A percentile compares a stretch with the other conserved stretches of the same genome.
Evolutionary conservation across 1,140 invertebrate species (phyloP).

Genomic region (Lasioglossum baleicum): DNA sequence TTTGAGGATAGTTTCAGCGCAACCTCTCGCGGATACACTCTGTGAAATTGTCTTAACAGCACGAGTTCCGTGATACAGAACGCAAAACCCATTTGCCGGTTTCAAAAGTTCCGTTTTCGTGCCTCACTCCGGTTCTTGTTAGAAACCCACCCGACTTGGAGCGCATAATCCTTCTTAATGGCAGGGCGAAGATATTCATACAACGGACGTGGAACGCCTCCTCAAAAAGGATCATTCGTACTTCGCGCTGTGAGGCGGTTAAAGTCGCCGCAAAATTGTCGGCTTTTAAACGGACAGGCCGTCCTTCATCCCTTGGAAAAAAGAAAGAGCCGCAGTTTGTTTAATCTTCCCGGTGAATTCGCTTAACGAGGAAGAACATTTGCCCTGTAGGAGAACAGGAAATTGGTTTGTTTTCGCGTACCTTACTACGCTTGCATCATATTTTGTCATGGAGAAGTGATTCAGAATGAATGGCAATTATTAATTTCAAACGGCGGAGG

Average conservation of each 20-base stretch:
- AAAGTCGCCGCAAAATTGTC: not conserved
- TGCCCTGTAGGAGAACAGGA: too few species aligned
- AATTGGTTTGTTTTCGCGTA: too few species aligned
- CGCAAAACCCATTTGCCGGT: slow-evolving; percentile 48
- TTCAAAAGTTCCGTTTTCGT: slow-evolving; percentile 51
- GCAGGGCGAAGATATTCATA: slow-evolving; percentile 46
- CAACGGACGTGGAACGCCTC: slow-evolving; percentile 48
- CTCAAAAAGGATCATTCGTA: slow-evolving; percentile 43
- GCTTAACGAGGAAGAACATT: not conserved
- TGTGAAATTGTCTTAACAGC: slow-evolving; percentile 51
- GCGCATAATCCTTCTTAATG: slow-evolving; percentile 61
- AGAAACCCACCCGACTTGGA: slow-evolving; percentile 27
- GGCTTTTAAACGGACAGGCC: slow-evolving; percentile 2
- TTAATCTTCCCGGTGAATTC: slow-evolving; percentile 1
- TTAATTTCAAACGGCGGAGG: too few species aligned
- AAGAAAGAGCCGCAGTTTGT: slow-evolving; percentile 27
- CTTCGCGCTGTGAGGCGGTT: slow-evolving; percentile 18
- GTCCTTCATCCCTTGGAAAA: slow-evolving; percentile 9
- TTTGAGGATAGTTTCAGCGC: not conserved
- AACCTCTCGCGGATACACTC: slow-evolving; percentile 30
- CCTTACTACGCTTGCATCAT: too few species aligned
- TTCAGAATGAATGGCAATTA: too few species aligned
- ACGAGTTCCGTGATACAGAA: slow-evolving; percentile 45
- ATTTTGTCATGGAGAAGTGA: too few species aligned
- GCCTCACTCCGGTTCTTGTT: slow-evolving; percentile 38